Percentiles rank a stretch among this genome's conserved stretches.
Evolutionary conservation across 2,797 vertebrate genomes (phyloP).

Genomic region (Microcaecilia unicolor): DNA sequence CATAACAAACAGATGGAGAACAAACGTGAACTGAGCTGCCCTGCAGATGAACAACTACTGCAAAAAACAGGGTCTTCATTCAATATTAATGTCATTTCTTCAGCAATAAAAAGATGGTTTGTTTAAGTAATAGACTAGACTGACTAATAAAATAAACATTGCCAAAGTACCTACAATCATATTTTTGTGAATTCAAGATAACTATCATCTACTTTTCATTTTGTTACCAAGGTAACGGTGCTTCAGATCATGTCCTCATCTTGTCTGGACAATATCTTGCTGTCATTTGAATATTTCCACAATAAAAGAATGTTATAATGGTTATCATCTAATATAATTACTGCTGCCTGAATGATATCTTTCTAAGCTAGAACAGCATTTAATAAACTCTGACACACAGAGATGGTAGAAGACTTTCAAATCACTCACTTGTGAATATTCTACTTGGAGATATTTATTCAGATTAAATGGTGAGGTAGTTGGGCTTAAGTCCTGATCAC

Average conservation of each 20-base stretch:
- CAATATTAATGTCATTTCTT: slow-evolving; percentile 31
- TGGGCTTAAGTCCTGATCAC: no score
- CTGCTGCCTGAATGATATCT: slow-evolving; percentile 24
- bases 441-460: no score
- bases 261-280: slow-evolving; percentile 35
- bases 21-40: no score
- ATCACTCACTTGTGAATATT: no score
- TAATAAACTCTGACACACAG: slow-evolving; percentile 20
- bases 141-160: slow-evolving; percentile 31
- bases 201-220: slow-evolving; percentile 30
- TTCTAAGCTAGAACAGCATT: slow-evolving; percentile 4
- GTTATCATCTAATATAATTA: slow-evolving; percentile 28
- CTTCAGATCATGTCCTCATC: slow-evolving; percentile 33
- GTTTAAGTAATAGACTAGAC: slow-evolving; percentile 38
- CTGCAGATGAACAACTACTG: no score
- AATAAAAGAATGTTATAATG: slow-evolving; percentile 25
- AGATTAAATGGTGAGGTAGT: no score
- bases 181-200: slow-evolving; percentile 28
- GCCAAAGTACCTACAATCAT: slow-evolving; percentile 21
- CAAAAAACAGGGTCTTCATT: no score
- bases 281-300: slow-evolving; percentile 26
- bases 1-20: no score
- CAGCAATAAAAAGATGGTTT: slow-evolving; percentile 30
- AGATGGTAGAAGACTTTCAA: no score
- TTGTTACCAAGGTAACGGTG: slow-evolving; percentile 38